Base-by-base conservation (phyloP, 2,888 invertebrate genomes). In the Tetranychus truncatus region DNA sequence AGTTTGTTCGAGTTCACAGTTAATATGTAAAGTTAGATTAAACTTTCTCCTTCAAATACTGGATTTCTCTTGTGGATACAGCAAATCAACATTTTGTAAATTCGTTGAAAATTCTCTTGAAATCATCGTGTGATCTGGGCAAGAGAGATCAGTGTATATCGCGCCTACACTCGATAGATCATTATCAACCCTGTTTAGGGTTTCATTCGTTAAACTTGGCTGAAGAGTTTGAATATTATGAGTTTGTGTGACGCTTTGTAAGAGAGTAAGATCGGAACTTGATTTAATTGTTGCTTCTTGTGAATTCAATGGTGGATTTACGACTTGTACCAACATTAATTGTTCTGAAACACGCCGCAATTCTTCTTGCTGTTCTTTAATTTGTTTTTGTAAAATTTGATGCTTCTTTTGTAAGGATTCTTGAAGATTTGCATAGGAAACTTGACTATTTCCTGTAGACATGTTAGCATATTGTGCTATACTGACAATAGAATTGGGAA, bases 311-410 rank as follows among this genome's bases (percentile, higher is more conserved):
- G 55, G 9, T 55, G 55, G 15, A 15, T 55, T 55, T 15, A 20
- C 69, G 11, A 69, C 69, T 69, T 69, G 20, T 8, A 69, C 69
- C 69, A 69, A 1, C 69, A 69, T 71, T 9, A 93, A 84, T 81
- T 92, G 92, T 81, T 92, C 91, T n/a, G 91, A 91, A 0, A 93
- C 90, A 78, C 88, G 86, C 71, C 90, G 86, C 78, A 93, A 83
- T 82, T 93, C 92, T 80, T 92, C 91, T 81, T 92, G 92, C 81
- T 92, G 92, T 78, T 89, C 69, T 74, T 89, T 87, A 77, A 93
- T 92, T 81, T 91, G 86, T 80, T 91, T 88, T 81, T 92, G 91
- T 77, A 93, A 83, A 81, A 92, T 89, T 78, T 91, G 91, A 81
- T 92, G 92, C 81, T 92, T 92, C 66, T 89, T 86, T 81, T 91